Conservation (phyloP, 2,888 invertebrate genomes). For the Hydrotaea cyrtoneurina region DNA sequence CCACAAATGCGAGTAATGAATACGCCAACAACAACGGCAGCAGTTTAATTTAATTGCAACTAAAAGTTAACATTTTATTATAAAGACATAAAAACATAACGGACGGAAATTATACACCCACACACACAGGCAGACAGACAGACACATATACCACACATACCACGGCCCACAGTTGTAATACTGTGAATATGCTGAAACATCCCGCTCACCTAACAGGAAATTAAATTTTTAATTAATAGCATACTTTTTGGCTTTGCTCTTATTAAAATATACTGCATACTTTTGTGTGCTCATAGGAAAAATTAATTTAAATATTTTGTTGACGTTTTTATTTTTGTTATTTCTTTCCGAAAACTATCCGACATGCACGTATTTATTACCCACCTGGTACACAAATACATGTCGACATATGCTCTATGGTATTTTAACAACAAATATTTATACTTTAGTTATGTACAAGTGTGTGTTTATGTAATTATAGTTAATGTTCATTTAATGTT, state of each 20-base stretch:
- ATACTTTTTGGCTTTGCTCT: slow-evolving; percentile 43
- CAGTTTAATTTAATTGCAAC: background rate
- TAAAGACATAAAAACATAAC: background rate
- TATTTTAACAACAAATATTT: too few relatives aligned
- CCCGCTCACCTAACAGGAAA: slow-evolving; percentile 40
- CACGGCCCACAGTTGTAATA: too few relatives aligned
- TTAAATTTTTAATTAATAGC: slow-evolving; percentile 61
- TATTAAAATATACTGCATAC: slow-evolving; percentile 15
- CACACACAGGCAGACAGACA: too few relatives aligned
- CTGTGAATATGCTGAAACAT: too few relatives aligned
- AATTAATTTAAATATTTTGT: slow-evolving; percentile 31
- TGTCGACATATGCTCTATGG: too few relatives aligned
- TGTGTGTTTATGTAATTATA: too few relatives aligned
- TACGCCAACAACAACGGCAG: background rate
- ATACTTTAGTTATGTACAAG: background rate
- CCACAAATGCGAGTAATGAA: too few relatives aligned
- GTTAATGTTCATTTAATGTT: too few relatives aligned
- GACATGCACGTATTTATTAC: too few relatives aligned
- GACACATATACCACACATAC: too few relatives aligned
- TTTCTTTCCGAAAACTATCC: too few relatives aligned
- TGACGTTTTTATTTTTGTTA: background rate
- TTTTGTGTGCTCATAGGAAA: background rate
- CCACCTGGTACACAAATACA: too few relatives aligned
- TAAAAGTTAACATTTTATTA: background rate
- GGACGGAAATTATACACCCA: background rate